Evolutionary conservation across 2,113 vertebrate species (phyloP).

Genomic region (Hoplias malabaricus): DNA sequence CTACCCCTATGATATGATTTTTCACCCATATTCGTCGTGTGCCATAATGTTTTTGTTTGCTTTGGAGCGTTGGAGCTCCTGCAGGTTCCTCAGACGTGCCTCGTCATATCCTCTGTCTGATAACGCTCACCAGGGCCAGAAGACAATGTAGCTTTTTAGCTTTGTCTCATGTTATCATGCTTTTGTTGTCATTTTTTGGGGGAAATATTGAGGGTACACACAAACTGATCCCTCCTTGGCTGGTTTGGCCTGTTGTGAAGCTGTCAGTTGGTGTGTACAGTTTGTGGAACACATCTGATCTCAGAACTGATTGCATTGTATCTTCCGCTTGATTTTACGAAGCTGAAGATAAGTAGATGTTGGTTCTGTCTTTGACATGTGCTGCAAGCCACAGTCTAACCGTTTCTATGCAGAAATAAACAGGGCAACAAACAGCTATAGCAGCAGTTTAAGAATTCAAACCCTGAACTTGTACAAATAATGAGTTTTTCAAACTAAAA

Average conservation of each 20-base stretch:
- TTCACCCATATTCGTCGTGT: constrained; percentile 60
- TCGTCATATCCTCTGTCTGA: constrained; percentile 58
- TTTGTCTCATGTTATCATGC: constrained; percentile 54
- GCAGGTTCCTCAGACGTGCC: constrained; percentile 54
- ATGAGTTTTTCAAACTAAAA: too few relatives aligned
- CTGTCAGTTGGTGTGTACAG: constrained; percentile 54
- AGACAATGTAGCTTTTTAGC: constrained; percentile 71
- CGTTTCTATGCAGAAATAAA: too few relatives aligned
- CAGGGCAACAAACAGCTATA: too few relatives aligned
- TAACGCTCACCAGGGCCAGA: constrained; percentile 50
- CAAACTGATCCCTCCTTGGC: constrained; percentile 55
- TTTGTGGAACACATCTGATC: constrained; percentile 58
- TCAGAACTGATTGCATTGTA: constrained; percentile 48
- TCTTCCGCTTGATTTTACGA: constrained; percentile 36
- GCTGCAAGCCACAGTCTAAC: too few relatives aligned
- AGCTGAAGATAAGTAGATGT: constrained; percentile 48
- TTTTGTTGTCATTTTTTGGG: constrained; percentile 65
- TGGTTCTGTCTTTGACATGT: too few relatives aligned
- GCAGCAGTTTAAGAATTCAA: too few relatives aligned
- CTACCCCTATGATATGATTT: constrained; percentile 42
- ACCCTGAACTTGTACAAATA: too few relatives aligned
- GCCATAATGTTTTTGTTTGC: constrained; percentile 50
- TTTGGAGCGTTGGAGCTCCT: constrained; percentile 41
- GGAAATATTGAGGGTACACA: constrained; percentile 40
- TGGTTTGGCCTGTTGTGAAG: constrained; percentile 38